Evolutionary conservation across 2,113 vertebrate genomes (phyloP).

Genomic region (Nothoprocta pentlandii): DNA sequence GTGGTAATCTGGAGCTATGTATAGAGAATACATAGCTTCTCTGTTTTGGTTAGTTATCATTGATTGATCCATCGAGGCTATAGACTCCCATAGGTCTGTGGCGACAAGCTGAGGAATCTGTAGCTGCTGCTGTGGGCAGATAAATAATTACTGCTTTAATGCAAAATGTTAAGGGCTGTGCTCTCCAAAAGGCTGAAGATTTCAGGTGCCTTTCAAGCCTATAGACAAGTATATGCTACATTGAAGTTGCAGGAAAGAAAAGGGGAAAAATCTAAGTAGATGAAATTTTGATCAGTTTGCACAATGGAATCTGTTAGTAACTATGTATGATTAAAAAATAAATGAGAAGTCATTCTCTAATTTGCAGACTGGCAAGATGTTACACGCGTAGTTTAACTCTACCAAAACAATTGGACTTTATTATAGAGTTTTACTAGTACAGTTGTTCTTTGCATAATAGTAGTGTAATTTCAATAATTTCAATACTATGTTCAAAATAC

Average conservation of each 20-base stretch:
- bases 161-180: not conserved
- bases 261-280: not conserved
- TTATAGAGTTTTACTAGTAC: slow-evolving; percentile 27
- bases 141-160: not conserved
- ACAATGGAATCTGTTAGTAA: not conserved
- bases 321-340: not conserved
- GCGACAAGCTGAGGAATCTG: too few relatives aligned
- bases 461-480: not conserved
- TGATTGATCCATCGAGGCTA: not conserved
- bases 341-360: not conserved
- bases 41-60: not conserved
- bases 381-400: not conserved
- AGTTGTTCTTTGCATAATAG: not conserved
- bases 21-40: not conserved
- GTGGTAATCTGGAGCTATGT: not conserved
- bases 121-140: not conserved
- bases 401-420: not conserved
- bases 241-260: not conserved
- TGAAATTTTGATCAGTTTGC: not conserved
- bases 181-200: not conserved
- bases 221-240: not conserved
- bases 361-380: not conserved
- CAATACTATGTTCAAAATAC: not conserved
- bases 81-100: too few relatives aligned
- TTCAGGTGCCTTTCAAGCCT: not conserved